Evolutionary conservation across 2,797 vertebrate species (phyloP), one percentile per base, ranked within the genome.

Genomic region (Propithecus deckenii): DNA sequence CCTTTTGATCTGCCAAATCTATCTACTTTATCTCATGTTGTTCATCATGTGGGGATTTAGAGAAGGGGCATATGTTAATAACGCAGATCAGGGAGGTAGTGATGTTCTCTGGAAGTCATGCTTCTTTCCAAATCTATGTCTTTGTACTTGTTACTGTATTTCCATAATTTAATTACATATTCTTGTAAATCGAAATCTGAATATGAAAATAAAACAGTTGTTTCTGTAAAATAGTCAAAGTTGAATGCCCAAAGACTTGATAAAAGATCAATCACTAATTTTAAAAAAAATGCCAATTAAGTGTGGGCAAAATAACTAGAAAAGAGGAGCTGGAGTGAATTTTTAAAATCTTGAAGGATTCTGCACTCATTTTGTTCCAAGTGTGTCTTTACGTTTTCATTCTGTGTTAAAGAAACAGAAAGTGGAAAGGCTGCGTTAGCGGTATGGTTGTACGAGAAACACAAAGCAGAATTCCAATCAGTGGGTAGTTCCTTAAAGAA

Each of bases 51-150:
- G 48, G 20, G 11, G 48, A 90, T 83, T 83, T 94, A 43, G 57
- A 90, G 41, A 67, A 38, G 48, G 10, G 48, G 4, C 10, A 35
- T 18, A 12, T 32, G 15, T 8, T 65, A 15, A 32, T 71, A 91
- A 91, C 13, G 74, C 72, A 89, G 85, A 20, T 35, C 41, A 85
- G 74, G 23, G 48, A 95, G 13, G 46, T 3, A 30, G 38, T 79
- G 55, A 89, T 22, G 5, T 17, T n/a, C n/a, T 52, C 69, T 93
- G 50, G 30, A 86, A 86, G 43, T 67, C 30, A 50, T 17, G 35
- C 22, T 59, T 90, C 3, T 90, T 89, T 95, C 46, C 71, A 86
- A 95, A 95, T n/a, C n/a, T 52, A 35, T 86, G 17, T 41, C n/a
- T 74, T 12, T 50, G 18, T 46, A 25, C 25, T 86, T 96, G 46